Base-by-base conservation (phyloP, 2,113 vertebrate species). In the Etheostoma spectabile region DNA sequence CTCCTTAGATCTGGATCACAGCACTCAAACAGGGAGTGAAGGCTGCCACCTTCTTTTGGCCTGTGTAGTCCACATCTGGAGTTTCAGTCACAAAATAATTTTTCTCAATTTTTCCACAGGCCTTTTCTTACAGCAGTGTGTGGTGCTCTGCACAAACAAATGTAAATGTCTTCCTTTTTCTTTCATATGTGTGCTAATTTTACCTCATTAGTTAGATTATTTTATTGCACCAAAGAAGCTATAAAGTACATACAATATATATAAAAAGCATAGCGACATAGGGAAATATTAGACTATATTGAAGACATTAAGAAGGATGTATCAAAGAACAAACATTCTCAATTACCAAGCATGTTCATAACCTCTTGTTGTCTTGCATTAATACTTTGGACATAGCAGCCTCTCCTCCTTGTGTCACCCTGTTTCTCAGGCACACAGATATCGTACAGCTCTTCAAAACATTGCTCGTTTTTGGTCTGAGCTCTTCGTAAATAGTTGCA, bases 41-140 rank as follows among this genome's bases (percentile, higher is more conserved):
- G 91, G 97, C 97, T 88, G 97, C 96, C 38, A 96, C 97, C 0
- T 99, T 99, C 95, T 99, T 99, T 95, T 99, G 98, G 98, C 97
- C 98, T 59, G 82, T 97, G 98, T 99, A 97, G 98, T 97, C 64
- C 19, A 22, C 8, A 3, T 52, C 11, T 57, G 0, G 30, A 14
- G 22, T 46, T 15, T 14, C n/a, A 24, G 42, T 59, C 2, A 1
- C 33, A 16, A 55, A 53, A 5, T 56, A 18, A 14, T 18, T n/a
- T 55, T 12, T 19, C 66, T 52, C 18, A 21, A 67, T 24, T 14
- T 59, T n/a, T 35, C 13, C 24, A 6, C 27, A 8, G 2, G 38
- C 3, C 15, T 45, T 22, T 22, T 51, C n/a, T 49, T 1, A 51
- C 13, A 13, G 11, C 35, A 59, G 21, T 22, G 22, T 22, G 13